Evolutionary conservation across 2,888 invertebrate genomes (phyloP).

Genomic region (Tachystola acroxantha): DNA sequence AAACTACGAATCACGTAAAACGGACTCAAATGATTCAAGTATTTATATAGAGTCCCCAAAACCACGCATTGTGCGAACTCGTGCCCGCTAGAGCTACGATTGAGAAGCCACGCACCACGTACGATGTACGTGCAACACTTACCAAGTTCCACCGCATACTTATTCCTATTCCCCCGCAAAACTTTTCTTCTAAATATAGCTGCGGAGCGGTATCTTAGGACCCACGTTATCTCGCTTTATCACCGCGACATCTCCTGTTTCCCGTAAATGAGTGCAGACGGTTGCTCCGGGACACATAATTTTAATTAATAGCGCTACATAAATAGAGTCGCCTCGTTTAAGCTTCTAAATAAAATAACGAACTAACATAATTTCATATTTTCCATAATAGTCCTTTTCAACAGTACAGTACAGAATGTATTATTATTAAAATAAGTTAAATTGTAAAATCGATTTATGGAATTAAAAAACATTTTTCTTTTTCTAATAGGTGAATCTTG

Average conservation of each 20-base stretch:
- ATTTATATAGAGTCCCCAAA: neutral
- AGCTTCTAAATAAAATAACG: too few species aligned
- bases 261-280: constrained; percentile 2
- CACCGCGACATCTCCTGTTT: constrained; percentile 7
- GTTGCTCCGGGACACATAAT: constrained; percentile 4
- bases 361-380: too few species aligned
- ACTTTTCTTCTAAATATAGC: constrained; percentile 44
- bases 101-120: constrained; percentile 41
- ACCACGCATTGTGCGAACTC: constrained; percentile 17
- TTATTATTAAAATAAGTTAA: too few species aligned
- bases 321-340: neutral
- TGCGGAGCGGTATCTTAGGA: constrained; percentile 21
- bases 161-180: constrained; percentile 38
- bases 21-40: too few species aligned
- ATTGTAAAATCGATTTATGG: too few species aligned
- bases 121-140: constrained; percentile 42
- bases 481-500: too few species aligned
- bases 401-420: too few species aligned
- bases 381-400: too few species aligned
- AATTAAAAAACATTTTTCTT: too few species aligned
- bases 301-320: constrained; percentile 5
- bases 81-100: constrained; percentile 26
- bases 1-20: too few species aligned
- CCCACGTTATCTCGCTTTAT: constrained; percentile 23
- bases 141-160: constrained; percentile 37